Evolutionary conservation across 1,140 invertebrate species (phyloP).

Genomic region (Drosophila oshimai): DNA sequence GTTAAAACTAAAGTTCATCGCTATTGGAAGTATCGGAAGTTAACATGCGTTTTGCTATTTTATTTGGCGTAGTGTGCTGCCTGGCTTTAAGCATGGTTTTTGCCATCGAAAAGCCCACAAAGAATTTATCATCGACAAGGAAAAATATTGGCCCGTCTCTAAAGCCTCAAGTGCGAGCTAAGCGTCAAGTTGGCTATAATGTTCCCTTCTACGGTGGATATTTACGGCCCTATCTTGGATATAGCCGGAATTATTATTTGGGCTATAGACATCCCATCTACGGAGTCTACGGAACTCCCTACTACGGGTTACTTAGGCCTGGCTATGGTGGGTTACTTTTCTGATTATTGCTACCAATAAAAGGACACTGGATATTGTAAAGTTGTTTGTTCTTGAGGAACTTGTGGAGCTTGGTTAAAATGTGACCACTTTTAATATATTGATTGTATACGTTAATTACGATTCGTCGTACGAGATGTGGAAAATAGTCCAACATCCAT

Average conservation of each 20-base stretch:
- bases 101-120: not conserved
- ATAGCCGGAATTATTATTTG: no score
- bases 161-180: conserved; percentile 23
- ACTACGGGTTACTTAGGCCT: not conserved
- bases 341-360: conserved; percentile 19
- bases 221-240: not conserved
- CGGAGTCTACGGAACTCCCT: not conserved
- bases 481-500: not conserved
- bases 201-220: not conserved
- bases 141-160: not conserved
- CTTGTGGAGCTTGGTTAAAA: not conserved
- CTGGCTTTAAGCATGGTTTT: conserved; percentile 3
- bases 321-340: no score
- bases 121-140: not conserved
- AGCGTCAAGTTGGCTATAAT: conserved; percentile 19
- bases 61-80: conserved; percentile 29
- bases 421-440: no score
- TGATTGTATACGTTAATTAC: not conserved
- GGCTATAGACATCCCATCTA: not conserved
- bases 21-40: not conserved
- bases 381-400: not conserved
- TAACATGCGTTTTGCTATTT: conserved; percentile 36
- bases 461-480: not conserved
- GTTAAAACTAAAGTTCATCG: conserved; percentile 21
- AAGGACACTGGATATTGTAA: not conserved